Evolutionary conservation across 2,888 invertebrate species (phyloP), one percentile per base, ranked within the genome.

Genomic region (Sycophila texana): DNA sequence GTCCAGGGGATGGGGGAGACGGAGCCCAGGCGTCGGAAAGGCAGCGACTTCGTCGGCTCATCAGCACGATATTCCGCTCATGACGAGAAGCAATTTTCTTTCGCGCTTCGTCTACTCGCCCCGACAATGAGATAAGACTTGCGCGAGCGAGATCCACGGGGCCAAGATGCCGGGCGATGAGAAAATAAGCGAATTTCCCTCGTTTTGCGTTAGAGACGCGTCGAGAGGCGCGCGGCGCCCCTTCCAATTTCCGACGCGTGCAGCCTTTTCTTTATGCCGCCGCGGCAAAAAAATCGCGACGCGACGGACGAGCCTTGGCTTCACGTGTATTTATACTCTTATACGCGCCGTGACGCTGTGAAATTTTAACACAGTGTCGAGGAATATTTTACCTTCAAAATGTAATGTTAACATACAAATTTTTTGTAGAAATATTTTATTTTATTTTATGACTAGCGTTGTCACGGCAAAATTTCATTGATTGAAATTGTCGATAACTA

Each of bases 141-240:
- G 63, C 61, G 53, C 83, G 39, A 30, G 30, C 86, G 85, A 86
- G 87, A 86, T 87, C 55, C 82, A 68, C 79, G 82, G 26, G 83
- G 87, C 88, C 88, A 88, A 89, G 89, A 89, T 89, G 89, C 88
- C 87, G 85, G 86, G 86, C 87, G 89, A 89, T 89, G 89, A 84
- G 87, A 90, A 90, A 89, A 89, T 90, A 90, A 90, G 89, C 88
- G 86, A 89, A 90, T 90, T 90, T 90, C 86, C 87, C 77, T 72
- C 74, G 74, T 74, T 74, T 77, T 77, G 66, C 71, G 53, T 26
- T 55, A 60, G 53, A 53, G 47, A 39, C 39, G 58, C 2, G 57
- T n/a, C 55, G 14, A 7, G 39, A 30, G 58, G 53, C 26, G 22
- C n/a, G 20, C 60, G 58, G 53, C 26, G 22, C n/a, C 39, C 30